These are phyloP conservation scores for Ips nitidus DNA, from an alignment of 1,140 invertebrate genomes.

Conservation along the genomic window DNA sequence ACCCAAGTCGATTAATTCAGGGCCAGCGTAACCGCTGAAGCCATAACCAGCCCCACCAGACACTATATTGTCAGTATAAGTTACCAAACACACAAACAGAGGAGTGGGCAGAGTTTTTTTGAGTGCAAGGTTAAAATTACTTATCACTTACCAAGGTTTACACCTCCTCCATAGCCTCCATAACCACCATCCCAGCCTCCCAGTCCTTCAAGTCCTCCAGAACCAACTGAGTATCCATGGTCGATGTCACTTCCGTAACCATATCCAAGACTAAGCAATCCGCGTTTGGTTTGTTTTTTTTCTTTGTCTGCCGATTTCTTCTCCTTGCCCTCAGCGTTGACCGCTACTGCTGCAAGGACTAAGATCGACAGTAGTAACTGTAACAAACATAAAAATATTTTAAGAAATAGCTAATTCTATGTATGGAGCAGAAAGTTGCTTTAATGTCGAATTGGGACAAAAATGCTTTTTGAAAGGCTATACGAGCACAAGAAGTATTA, in stretches of 20 bases:
- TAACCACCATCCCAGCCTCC: slow-evolving; percentile 34
- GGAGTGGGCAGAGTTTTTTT: too few relatives aligned
- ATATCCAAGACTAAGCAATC: slow-evolving; percentile 60
- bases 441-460: too few relatives aligned
- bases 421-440: too few relatives aligned
- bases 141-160: too few relatives aligned
- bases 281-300: slow-evolving; percentile 69
- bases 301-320: slow-evolving; percentile 61
- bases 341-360: slow-evolving; percentile 67
- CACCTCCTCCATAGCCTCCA: background rate
- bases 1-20: slow-evolving; percentile 44
- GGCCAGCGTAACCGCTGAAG: slow-evolving; percentile 39
- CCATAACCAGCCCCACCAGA: slow-evolving; percentile 24
- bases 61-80: slow-evolving; percentile 8
- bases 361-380: slow-evolving; percentile 60
- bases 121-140: too few relatives aligned
- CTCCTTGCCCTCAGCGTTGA: slow-evolving; percentile 61
- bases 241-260: slow-evolving; percentile 63
- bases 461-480: too few relatives aligned
- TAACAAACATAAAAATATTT: slow-evolving; percentile 2
- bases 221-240: slow-evolving; percentile 58
- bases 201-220: slow-evolving; percentile 49
- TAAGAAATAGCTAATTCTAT: background rate
- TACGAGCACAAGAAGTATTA: too few relatives aligned
- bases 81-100: too few relatives aligned